Conservation (phyloP, 2,888 invertebrate species). For the Leptura quadrifasciata region DNA sequence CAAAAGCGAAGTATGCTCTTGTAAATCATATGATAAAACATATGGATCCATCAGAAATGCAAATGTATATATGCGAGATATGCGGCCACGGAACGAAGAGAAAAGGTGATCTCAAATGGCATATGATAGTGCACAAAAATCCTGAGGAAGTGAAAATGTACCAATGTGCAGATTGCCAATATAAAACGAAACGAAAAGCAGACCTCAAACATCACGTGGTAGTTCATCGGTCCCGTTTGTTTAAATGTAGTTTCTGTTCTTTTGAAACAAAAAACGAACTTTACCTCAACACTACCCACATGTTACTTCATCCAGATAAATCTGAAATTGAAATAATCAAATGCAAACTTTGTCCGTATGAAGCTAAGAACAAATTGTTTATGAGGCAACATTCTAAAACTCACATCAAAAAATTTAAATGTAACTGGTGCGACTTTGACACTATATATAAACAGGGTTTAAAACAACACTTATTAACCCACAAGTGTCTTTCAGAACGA, state of each 20-base stretch:
- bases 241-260: background rate
- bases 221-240: background rate
- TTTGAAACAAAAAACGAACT: background rate
- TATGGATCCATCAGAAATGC: background rate
- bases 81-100: constrained; percentile 24
- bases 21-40: constrained; percentile 17
- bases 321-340: constrained; percentile 3
- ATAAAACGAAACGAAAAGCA: background rate
- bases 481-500: background rate
- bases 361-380: background rate
- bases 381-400: background rate
- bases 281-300: constrained; percentile 4
- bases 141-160: background rate
- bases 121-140: constrained; percentile 22
- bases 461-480: background rate
- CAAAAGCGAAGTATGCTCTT: background rate
- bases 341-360: constrained; percentile 4
- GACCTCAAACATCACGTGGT: constrained; percentile 24
- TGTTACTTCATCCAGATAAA: background rate
- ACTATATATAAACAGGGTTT: background rate
- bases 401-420: background rate
- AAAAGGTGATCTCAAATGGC: constrained; percentile 8
- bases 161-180: constrained; percentile 16
- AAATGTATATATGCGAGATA: constrained; percentile 10
- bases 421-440: constrained; percentile 18